Conservation (phyloP, 2,113 vertebrate genomes). For the Lota lota region DNA sequence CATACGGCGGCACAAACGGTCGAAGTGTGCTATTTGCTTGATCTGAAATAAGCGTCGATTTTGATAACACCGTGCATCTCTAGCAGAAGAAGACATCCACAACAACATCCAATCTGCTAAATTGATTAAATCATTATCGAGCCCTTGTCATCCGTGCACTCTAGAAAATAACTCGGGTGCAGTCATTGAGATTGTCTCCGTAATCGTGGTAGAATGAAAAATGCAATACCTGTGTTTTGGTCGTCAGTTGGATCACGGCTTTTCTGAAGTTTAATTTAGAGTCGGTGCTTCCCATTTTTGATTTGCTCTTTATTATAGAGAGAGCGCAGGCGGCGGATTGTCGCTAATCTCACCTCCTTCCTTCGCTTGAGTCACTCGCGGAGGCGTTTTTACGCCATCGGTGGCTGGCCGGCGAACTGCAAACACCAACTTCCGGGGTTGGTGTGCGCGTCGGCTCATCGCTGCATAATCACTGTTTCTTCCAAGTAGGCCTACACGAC, state of each 20-base stretch:
- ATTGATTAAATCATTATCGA: too few relatives aligned
- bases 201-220: too few relatives aligned
- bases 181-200: too few relatives aligned
- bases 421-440: slow-evolving; percentile 66
- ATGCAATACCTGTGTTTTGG: slow-evolving; percentile 87
- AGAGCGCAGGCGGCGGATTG: slow-evolving; percentile 48
- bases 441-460: not conserved
- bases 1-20: too few relatives aligned
- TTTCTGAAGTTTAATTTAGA: slow-evolving; percentile 98
- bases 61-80: too few relatives aligned
- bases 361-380: slow-evolving; percentile 59
- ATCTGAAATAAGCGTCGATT: too few relatives aligned
- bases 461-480: not conserved
- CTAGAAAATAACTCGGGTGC: too few relatives aligned
- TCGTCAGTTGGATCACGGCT: slow-evolving; percentile 97
- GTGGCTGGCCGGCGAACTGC: slow-evolving; percentile 33
- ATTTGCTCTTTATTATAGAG: slow-evolving; percentile 35
- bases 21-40: too few relatives aligned
- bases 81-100: too few relatives aligned
- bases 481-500: not conserved
- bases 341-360: slow-evolving; percentile 64
- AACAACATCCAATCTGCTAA: too few relatives aligned
- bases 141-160: too few relatives aligned
- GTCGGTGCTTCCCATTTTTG: slow-evolving; percentile 89
- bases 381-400: slow-evolving; percentile 55